Evolutionary conservation across 1,140 invertebrate genomes (phyloP), one percentile per base, ranked within the genome.

Genomic region (Sycophaga agraensis): DNA sequence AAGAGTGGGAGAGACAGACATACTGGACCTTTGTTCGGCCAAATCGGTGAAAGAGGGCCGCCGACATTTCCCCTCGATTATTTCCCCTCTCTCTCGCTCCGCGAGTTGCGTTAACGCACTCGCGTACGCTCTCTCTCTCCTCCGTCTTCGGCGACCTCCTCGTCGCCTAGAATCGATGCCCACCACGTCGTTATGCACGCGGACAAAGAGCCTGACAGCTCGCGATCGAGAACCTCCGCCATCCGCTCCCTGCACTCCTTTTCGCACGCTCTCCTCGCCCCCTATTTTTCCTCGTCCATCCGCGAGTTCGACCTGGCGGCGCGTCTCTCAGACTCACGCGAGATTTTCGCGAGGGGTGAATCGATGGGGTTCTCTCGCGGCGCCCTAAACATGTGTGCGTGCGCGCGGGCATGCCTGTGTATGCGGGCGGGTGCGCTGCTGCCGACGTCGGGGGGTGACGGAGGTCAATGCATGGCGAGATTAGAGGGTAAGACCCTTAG

Each of bases 401-500:
- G 50, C 17, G 60, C 3, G 59, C 31, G 63, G 37, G 53, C 40
- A 48, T 45, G n/a, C n/a, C n/a, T n/a, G n/a, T n/a, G n/a, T n/a
- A n/a, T n/a, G n/a, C n/a, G n/a, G n/a, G n/a, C n/a, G n/a, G n/a
- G n/a, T n/a, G n/a, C n/a, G n/a, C n/a, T n/a, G n/a, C n/a, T n/a
- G n/a, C n/a, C n/a, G n/a, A 22, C 2, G 1, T 22, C 28, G 43
- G 19, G 37, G 11, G 42, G 50, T 35, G 6, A 16, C 16, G 70
- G 67, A 72, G 65, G 64, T 72, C 68, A 72, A 70, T 69, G 70
- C 51, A 66, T 73, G 61, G 31, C 50, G 51, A 50, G 51, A 56
- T 65, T 66, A 66, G 66, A 70, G 67, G 68, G 67, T 73, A 68
- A 69, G 70, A 61, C 64, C 63, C 69, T 68, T 43, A 1, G n/a